phyloP scores from a whole-genome alignment of 2,797 vertebrate genomes.

The Sciurus carolinensis region DNA sequence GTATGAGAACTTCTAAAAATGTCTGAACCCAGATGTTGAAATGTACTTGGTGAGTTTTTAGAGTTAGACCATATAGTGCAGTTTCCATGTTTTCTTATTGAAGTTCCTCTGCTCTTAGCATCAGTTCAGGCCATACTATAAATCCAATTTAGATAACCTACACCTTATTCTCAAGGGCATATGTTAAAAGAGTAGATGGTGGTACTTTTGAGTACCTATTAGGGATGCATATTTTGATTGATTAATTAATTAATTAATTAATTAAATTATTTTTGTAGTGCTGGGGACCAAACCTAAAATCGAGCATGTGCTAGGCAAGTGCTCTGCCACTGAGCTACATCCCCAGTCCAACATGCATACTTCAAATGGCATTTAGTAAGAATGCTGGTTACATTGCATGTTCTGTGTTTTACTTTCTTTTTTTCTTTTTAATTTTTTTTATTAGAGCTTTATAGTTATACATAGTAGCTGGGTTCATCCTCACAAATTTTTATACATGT shows the following conservation, averaged over 20 bases:
- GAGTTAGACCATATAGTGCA: background rate
- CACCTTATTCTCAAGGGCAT: background rate
- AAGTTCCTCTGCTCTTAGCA: background rate
- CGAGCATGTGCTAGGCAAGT: background rate
- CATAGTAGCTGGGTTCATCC: too few relatives aligned
- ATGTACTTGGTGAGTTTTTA: constrained; percentile 40
- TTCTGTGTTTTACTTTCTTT: background rate
- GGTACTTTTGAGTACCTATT: background rate
- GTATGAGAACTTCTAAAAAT: background rate
- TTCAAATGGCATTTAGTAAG: background rate
- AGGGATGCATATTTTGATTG: background rate
- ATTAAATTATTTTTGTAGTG: background rate
- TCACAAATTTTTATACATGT: too few relatives aligned
- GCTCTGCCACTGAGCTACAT: background rate
- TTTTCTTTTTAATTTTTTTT: too few relatives aligned
- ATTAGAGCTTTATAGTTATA: too few relatives aligned
- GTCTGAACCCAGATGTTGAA: constrained; percentile 1
- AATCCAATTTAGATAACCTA: background rate
- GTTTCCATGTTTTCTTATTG: constrained; percentile 40
- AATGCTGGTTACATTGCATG: background rate
- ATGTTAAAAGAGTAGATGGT: background rate
- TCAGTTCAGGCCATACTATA: background rate
- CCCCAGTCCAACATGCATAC: too few relatives aligned
- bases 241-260: background rate
- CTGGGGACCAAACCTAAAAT: background rate